Conservation (phyloP, 2,888 invertebrate species). For the Antitype chi region DNA sequence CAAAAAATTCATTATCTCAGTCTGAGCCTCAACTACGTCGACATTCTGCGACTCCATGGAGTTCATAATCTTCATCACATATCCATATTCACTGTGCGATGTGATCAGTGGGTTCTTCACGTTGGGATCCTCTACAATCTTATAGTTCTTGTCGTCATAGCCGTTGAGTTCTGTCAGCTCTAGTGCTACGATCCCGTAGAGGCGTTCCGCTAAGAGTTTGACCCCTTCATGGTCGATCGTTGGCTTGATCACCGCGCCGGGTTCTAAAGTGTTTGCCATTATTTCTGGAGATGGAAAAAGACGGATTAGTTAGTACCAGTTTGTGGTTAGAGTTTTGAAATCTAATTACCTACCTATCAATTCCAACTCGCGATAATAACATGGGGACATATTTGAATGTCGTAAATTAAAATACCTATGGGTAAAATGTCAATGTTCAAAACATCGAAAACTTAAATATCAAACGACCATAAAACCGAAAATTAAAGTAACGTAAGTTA, state of each 20-base stretch:
- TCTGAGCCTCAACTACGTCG: conserved; percentile 93
- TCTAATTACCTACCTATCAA: too few relatives aligned
- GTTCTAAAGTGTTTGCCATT: conserved; percentile 83
- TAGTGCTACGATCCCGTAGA: conserved; percentile 92
- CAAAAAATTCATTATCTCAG: conserved; percentile 93
- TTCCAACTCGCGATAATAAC: too few relatives aligned
- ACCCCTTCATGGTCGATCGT: conserved; percentile 88
- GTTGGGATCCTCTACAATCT: conserved; percentile 90
- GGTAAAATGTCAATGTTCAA: too few relatives aligned
- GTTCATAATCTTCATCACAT: conserved; percentile 96
- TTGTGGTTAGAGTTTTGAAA: too few relatives aligned
- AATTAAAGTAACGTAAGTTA: too few relatives aligned
- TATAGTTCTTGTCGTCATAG: conserved; percentile 95
- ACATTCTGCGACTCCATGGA: conserved; percentile 94
- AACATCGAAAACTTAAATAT: too few relatives aligned
- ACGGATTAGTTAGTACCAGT: too few relatives aligned
- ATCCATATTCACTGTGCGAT: conserved; percentile 91
- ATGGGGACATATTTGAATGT: too few relatives aligned
- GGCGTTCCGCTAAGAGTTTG: conserved; percentile 87
- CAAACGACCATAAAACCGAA: too few relatives aligned
- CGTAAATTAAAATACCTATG: too few relatives aligned
- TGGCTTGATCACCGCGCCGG: conserved; percentile 91
- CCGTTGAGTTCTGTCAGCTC: conserved; percentile 92
- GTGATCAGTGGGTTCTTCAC: conserved; percentile 91
- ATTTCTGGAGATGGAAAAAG: conserved; percentile 47